Conservation (phyloP, 1,140 invertebrate genomes). For the Tachypleus tridentatus region DNA sequence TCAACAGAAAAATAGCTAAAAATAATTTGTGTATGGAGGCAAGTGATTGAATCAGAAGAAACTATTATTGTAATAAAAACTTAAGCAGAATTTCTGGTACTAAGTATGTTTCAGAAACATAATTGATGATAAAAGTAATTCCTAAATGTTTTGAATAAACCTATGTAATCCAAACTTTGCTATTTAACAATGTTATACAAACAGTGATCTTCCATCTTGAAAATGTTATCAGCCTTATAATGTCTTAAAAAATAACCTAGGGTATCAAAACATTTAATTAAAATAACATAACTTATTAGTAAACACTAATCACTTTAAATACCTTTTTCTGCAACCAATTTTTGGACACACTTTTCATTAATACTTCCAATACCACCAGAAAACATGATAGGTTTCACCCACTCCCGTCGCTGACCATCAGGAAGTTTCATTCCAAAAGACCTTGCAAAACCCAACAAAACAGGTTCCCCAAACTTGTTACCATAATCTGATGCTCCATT, state of each 20-base stretch:
- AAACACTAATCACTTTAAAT: conserved; percentile 6
- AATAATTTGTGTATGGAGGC: too few relatives aligned
- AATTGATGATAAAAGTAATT: too few relatives aligned
- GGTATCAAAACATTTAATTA: too few relatives aligned
- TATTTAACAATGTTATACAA: too few relatives aligned
- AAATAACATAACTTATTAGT: conserved; percentile 7
- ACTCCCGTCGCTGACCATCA: conserved; percentile 64
- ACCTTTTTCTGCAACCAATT: conserved; percentile 55
- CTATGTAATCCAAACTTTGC: too few relatives aligned
- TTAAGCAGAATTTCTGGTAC: too few relatives aligned
- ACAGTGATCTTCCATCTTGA: too few relatives aligned
- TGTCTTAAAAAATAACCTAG: neutral
- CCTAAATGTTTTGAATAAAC: too few relatives aligned
- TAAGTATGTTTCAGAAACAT: too few relatives aligned
- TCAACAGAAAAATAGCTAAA: too few relatives aligned
- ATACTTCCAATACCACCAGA: conserved; percentile 88
- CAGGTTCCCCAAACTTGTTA: conserved; percentile 96
- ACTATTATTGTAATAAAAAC: too few relatives aligned
- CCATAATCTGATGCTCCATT: conserved; percentile 98
- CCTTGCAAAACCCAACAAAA: conserved; percentile 78
- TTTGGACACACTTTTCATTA: conserved; percentile 61
- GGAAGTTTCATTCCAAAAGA: conserved; percentile 69
- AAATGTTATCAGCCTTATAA: conserved; percentile 1
- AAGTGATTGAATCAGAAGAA: too few relatives aligned
- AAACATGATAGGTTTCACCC: conserved; percentile 98